These are phyloP conservation scores for Himalopsyche anomala DNA, from an alignment of 2,888 invertebrate species.

Conservation along the genomic window DNA sequence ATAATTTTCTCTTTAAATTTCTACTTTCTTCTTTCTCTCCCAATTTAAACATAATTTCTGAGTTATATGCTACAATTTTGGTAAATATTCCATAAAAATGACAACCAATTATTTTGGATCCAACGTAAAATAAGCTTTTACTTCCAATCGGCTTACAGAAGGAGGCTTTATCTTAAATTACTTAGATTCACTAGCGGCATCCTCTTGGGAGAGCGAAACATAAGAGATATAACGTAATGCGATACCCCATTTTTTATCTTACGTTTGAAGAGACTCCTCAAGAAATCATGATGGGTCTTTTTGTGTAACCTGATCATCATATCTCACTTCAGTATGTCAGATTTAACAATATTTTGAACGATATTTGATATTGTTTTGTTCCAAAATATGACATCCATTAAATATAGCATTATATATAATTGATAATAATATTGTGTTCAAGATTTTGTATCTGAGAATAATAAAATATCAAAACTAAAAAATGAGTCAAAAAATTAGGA, in stretches of 20 bases:
- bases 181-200: conserved; percentile 53
- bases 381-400: neutral
- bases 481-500: no score
- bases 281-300: conserved; percentile 39
- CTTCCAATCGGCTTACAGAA: conserved; percentile 59
- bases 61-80: neutral
- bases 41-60: conserved; percentile 5
- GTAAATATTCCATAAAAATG: conserved; percentile 51
- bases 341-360: conserved; percentile 53
- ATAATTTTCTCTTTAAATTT: neutral
- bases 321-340: conserved; percentile 37
- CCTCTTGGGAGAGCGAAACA: conserved; percentile 54
- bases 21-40: neutral
- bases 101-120: conserved; percentile 58
- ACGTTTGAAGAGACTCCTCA: conserved; percentile 35
- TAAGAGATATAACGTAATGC: conserved; percentile 50
- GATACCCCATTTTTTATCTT: conserved; percentile 48
- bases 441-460: no score
- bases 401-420: neutral
- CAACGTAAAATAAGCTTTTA: conserved; percentile 55
- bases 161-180: conserved; percentile 57
- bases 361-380: conserved; percentile 45
- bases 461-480: no score
- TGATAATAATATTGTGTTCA: neutral
- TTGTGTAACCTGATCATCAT: conserved; percentile 50